Evolutionary conservation across 2,113 vertebrate genomes (phyloP).

Genomic region (Carassius carassius): DNA sequence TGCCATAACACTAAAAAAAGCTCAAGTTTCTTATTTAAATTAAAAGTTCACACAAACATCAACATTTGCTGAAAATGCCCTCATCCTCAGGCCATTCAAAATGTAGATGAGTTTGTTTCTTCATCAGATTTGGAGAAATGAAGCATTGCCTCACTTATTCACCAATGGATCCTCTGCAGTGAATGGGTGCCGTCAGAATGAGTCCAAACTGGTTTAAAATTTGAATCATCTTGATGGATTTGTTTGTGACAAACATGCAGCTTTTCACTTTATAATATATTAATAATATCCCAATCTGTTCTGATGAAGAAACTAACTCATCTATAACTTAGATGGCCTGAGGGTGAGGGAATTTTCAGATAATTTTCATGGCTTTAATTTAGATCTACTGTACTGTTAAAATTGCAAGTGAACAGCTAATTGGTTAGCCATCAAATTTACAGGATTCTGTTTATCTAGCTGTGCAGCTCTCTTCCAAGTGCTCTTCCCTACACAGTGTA

Average conservation of each 20-base stretch:
- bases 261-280: no score
- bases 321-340: not conserved
- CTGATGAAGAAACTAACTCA: not conserved
- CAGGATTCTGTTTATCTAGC: slow-evolving; percentile 54
- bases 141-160: not conserved
- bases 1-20: not conserved
- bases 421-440: not conserved
- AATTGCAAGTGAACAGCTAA: not conserved
- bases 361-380: not conserved
- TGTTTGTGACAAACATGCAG: no score
- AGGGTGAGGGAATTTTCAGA: not conserved
- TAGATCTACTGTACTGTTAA: not conserved
- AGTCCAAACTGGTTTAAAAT: not conserved
- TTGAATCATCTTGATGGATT: no score
- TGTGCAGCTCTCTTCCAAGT: slow-evolving; percentile 75
- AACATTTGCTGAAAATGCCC: not conserved
- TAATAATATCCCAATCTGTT: no score
- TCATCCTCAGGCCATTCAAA: not conserved
- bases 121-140: not conserved
- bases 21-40: not conserved
- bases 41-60: not conserved
- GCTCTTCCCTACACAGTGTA: slow-evolving; percentile 74
- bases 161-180: not conserved
- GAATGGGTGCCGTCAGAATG: not conserved
- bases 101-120: not conserved